Evolutionary conservation across 2,888 invertebrate genomes (phyloP).

Genomic region (Mythimna vitellina): DNA sequence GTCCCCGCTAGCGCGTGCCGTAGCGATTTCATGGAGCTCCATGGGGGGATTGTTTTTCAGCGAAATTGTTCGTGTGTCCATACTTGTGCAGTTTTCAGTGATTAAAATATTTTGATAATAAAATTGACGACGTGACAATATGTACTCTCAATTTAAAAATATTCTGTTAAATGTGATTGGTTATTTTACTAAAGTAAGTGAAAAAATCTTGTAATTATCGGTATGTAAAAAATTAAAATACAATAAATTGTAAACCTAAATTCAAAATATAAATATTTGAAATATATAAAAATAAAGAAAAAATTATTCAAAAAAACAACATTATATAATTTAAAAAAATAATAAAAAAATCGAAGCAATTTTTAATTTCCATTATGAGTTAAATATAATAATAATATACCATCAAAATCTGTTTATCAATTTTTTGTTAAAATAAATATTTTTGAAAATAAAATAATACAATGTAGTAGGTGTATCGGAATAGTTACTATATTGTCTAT

Average conservation of each 20-base stretch:
- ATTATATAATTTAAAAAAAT: background rate
- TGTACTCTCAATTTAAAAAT: background rate
- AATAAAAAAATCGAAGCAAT: background rate
- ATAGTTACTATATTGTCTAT: too few relatives aligned
- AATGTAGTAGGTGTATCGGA: too few relatives aligned
- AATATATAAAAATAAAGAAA: background rate
- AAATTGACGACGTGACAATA: constrained; percentile 10
- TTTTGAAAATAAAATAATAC: background rate
- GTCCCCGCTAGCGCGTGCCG: constrained; percentile 67
- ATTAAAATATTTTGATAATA: background rate
- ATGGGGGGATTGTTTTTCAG: constrained; percentile 73
- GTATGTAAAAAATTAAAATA: too few relatives aligned
- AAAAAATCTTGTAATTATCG: background rate
- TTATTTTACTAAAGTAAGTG: background rate
- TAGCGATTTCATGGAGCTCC: constrained; percentile 84
- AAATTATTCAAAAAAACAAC: background rate
- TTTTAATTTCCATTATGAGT: background rate
- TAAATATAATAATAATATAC: background rate
- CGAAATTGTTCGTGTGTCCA: constrained; percentile 67
- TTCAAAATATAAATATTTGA: background rate
- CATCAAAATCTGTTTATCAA: background rate
- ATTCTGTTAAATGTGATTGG: background rate
- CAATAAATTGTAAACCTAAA: too few relatives aligned
- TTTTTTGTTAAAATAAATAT: background rate
- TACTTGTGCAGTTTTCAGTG: constrained; percentile 69